Conservation (phyloP, 2,113 vertebrate genomes). For the Nanorana parkeri region DNA sequence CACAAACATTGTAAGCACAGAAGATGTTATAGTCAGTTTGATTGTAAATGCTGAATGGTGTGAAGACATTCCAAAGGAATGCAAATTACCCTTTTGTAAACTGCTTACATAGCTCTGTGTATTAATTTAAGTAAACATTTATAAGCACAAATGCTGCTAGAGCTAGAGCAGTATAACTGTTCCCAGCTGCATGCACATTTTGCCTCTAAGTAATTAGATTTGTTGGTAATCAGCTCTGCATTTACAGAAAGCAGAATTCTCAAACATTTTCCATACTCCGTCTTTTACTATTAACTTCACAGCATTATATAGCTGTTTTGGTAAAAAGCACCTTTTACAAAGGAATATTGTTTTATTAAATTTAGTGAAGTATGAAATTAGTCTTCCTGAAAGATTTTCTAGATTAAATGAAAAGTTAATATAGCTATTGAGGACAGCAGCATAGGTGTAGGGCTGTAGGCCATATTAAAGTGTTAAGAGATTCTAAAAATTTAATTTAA, state of each 20-base stretch:
- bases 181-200: conserved; percentile 46
- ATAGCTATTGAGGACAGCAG: no score
- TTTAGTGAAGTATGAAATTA: no score
- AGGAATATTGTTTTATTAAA: background rate
- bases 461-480: no score
- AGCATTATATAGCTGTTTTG: conserved; percentile 2
- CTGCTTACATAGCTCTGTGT: conserved; percentile 51
- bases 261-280: conserved; percentile 42
- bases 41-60: conserved; percentile 43
- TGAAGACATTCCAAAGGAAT: conserved; percentile 53
- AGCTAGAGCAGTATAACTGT: conserved; percentile 45
- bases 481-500: no score
- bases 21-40: conserved; percentile 36
- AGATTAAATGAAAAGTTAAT: no score
- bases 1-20: conserved; percentile 23
- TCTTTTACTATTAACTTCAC: conserved; percentile 48
- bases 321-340: conserved; percentile 20
- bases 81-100: conserved; percentile 47
- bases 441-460: no score
- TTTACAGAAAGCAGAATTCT: conserved; percentile 38
- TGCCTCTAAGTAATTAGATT: conserved; percentile 46
- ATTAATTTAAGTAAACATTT: conserved; percentile 52
- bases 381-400: no score
- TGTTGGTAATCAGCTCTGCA: conserved; percentile 54
- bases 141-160: conserved; percentile 46